phyloP scores from a whole-genome alignment of 30 jellyfish, hydroid and myxozoan species.

The Pseudorhiza aurosa region DNA sequence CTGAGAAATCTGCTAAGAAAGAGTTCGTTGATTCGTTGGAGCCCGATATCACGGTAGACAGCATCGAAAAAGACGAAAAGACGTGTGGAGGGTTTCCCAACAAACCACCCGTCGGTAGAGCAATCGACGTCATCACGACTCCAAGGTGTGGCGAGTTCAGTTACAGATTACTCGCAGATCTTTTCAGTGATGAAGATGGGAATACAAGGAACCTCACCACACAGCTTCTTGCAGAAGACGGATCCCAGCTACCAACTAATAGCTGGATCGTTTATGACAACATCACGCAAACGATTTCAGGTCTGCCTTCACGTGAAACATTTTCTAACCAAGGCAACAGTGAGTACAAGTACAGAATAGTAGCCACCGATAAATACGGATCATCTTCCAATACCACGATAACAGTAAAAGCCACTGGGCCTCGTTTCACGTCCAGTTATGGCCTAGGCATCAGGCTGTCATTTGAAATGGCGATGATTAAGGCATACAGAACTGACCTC shows the following conservation, averaged over 20 bases:
- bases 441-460: background rate
- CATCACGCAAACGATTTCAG: slow-evolving; percentile 54
- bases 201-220: slow-evolving; percentile 37
- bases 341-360: slow-evolving; percentile 60
- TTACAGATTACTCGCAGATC: slow-evolving; percentile 49
- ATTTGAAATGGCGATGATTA: slow-evolving; percentile 1
- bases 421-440: background rate
- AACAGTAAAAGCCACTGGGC: slow-evolving; percentile 17
- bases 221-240: slow-evolving; percentile 11
- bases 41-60: slow-evolving; percentile 51
- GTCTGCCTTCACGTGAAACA: slow-evolving; percentile 54
- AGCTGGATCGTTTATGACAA: slow-evolving; percentile 66
- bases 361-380: slow-evolving; percentile 80
- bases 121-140: slow-evolving; percentile 11
- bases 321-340: slow-evolving; percentile 35
- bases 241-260: slow-evolving; percentile 13
- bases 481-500: background rate
- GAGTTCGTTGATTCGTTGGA: slow-evolving; percentile 44
- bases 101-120: slow-evolving; percentile 37
- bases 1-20: slow-evolving; percentile 1
- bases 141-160: slow-evolving; percentile 70
- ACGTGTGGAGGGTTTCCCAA: slow-evolving; percentile 54
- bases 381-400: slow-evolving; percentile 28
- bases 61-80: slow-evolving; percentile 6
- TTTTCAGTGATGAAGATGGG: slow-evolving; percentile 64